Base-by-base conservation (phyloP, 2,797 vertebrate genomes). In the Morus bassanus region DNA sequence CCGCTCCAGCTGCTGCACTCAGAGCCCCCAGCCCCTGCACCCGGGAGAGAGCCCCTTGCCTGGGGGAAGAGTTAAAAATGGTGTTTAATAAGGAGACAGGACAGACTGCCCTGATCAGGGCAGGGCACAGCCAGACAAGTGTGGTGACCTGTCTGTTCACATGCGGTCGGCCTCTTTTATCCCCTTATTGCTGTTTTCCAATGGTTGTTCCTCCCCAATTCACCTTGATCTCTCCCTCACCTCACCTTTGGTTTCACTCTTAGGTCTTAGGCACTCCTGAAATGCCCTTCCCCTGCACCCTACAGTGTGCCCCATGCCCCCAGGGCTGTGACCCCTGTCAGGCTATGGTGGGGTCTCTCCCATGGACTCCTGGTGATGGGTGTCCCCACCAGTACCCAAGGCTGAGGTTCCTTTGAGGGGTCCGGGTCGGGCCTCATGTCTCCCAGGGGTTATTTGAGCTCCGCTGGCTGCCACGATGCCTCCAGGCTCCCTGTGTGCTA, bases 361-460 rank as follows among this genome's bases (percentile, higher is more conserved):
- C 2, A 6, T 59, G 31, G 18, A 77, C 35, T 75, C 39, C 16
- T 67, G 19, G 14, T 81, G 46, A 5, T 37, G 43, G 9, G 2
- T 73, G 24, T 24, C 24, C n/a, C 30, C 15, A 7, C 57, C 35
- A 18, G 21, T 72, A 22, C n/a, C 21, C 9, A 14, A 5, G 16
- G 18, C 6, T 18, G 30, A 76, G 33, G 8, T 24, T 93, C 6
- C 22, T 27, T 19, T 85, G 17, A 7, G 7, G 22, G 11, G 11
- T 15, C 43, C 5, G 2, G 12, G 4, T 70, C 0, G 0, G 25
- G 11, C 13, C 22, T 72, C 2, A 0, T 28, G 13, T 56, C 30
- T 88, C 48, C 22, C 14, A 24, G 39, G 21, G 14, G 2, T n/a
- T 89, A 24, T 2, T 39, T 2, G 30, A 37, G 10, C 25, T 83